Conservation (phyloP, 2,797 vertebrate genomes). For the Remorina albescens region DNA sequence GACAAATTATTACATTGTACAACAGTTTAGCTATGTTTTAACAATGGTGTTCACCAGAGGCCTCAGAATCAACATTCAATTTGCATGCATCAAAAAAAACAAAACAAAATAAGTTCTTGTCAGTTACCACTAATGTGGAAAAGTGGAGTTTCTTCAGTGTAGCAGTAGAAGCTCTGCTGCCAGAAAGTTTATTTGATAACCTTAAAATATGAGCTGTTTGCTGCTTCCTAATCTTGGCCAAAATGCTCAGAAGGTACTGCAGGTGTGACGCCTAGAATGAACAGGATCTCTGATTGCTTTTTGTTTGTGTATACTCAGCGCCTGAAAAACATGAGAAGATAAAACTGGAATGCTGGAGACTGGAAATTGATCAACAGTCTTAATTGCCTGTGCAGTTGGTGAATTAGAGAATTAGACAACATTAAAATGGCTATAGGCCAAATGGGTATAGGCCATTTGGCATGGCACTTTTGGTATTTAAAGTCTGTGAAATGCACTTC, state of each 20-base stretch:
- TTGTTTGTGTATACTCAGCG: constrained; percentile 38
- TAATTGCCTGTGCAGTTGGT: constrained; percentile 36
- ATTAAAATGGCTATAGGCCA: constrained; percentile 29
- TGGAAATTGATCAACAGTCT: constrained; percentile 49
- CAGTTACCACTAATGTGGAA: too few species aligned
- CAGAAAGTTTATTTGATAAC: constrained; percentile 60
- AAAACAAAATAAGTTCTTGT: too few species aligned
- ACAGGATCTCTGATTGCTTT: constrained; percentile 47
- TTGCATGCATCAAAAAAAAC: background rate
- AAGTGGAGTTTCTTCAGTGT: constrained; percentile 15
- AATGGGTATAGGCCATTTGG: constrained; percentile 15
- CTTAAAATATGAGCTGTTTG: constrained; percentile 58
- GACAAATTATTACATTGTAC: too few species aligned
- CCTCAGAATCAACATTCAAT: background rate
- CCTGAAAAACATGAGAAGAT: constrained; percentile 53
- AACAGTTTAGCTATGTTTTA: background rate
- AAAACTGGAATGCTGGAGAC: constrained; percentile 27
- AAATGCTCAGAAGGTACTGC: constrained; percentile 23
- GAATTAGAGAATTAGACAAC: constrained; percentile 27
- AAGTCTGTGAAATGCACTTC: constrained; percentile 36
- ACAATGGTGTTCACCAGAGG: background rate
- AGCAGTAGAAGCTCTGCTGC: constrained; percentile 38
- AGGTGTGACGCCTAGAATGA: constrained; percentile 59
- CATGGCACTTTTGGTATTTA: constrained; percentile 27
- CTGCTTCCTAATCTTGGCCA: constrained; percentile 52